Evolutionary conservation across 2,797 vertebrate species (phyloP).

Genomic region (Ambastaia sidthimunki): DNA sequence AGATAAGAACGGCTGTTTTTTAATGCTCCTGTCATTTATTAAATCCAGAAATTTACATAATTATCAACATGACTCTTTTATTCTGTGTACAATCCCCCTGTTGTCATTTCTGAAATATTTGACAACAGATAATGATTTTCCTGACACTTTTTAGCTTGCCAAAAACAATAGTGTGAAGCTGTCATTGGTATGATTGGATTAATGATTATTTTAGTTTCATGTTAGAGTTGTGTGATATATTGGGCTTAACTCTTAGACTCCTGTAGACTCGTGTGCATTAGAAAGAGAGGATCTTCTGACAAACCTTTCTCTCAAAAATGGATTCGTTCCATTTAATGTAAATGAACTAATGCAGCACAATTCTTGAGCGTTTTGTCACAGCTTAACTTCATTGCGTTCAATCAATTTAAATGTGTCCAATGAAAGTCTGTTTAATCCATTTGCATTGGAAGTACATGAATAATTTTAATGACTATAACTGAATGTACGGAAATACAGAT

Average conservation of each 20-base stretch:
- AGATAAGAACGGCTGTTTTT: not conserved
- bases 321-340: not conserved
- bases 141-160: not conserved
- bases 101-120: not conserved
- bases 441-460: not conserved
- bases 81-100: not conserved
- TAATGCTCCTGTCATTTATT: conserved; percentile 8
- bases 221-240: too few relatives aligned
- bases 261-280: too few relatives aligned
- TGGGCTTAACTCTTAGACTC: too few relatives aligned
- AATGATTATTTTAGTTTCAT: not conserved
- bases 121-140: not conserved
- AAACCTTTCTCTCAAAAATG: not conserved
- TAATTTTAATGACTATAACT: not conserved
- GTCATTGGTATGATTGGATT: not conserved
- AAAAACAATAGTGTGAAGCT: not conserved
- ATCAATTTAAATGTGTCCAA: not conserved
- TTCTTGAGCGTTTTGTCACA: not conserved
- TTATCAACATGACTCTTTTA: not conserved
- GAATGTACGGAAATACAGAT: not conserved
- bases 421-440: not conserved
- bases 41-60: not conserved
- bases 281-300: too few relatives aligned
- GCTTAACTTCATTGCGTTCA: not conserved
- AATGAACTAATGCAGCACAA: not conserved